Conservation (phyloP, 2,888 invertebrate genomes). For the Latrodectus hesperus region DNA sequence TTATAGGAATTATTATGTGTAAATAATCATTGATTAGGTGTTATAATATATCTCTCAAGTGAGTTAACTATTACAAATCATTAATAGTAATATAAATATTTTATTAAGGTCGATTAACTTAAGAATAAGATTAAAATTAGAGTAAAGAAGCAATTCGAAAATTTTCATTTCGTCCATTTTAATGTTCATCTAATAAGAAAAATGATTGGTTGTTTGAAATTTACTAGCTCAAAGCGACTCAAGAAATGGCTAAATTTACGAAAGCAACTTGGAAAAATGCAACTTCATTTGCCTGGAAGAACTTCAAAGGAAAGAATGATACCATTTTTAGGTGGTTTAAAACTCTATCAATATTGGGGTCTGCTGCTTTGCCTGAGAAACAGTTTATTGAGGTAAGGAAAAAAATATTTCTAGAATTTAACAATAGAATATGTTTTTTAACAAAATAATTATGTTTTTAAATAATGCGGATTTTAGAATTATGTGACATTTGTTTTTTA, state of each 20-base stretch:
- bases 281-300: constrained; percentile 84
- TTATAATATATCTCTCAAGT: too few species aligned
- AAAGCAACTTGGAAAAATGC: constrained; percentile 85
- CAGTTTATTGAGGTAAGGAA: constrained; percentile 82
- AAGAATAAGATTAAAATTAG: too few species aligned
- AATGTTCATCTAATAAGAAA: too few species aligned
- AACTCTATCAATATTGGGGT: constrained; percentile 83
- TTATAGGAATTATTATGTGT: too few species aligned
- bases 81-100: too few species aligned
- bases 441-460: not conserved
- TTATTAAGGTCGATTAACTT: too few species aligned
- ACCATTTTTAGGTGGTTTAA: constrained; percentile 84
- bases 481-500: too few species aligned
- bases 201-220: too few species aligned
- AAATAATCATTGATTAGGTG: too few species aligned
- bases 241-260: constrained; percentile 78
- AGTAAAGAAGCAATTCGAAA: too few species aligned
- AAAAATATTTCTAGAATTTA: not conserved
- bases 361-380: constrained; percentile 83
- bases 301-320: constrained; percentile 80
- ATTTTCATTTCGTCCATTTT: too few species aligned
- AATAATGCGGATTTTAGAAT: not conserved
- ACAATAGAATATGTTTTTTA: constrained; percentile 1
- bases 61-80: too few species aligned
- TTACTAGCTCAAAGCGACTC: constrained; percentile 71